phyloP scores from a whole-genome alignment of 2,113 vertebrate genomes.

The Uropsilus gracilis region DNA sequence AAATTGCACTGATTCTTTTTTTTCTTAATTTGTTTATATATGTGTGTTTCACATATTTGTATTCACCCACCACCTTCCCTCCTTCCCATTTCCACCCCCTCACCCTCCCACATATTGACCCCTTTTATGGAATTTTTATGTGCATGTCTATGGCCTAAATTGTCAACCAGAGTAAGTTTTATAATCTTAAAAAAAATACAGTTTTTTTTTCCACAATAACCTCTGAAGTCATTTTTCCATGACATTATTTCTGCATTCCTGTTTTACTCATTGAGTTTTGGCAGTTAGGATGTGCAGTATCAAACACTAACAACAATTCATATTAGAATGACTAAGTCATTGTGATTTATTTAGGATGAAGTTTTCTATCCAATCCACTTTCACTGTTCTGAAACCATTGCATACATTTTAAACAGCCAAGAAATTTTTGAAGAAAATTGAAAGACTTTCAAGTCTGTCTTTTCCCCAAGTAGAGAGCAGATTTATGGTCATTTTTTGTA shows the following conservation, averaged over 20 bases:
- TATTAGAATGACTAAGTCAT: neutral
- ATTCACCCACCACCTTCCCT: no score
- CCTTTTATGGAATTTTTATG: no score
- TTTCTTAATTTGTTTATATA: no score
- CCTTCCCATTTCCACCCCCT: no score
- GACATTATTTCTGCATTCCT: neutral
- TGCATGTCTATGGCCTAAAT: no score
- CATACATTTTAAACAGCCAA: constrained; percentile 68
- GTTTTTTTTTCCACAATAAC: neutral
- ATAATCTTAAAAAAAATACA: no score
- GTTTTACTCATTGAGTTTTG: neutral
- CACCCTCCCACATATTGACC: no score
- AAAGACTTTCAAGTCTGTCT: constrained; percentile 67
- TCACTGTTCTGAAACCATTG: neutral
- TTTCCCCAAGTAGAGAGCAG: constrained; percentile 61
- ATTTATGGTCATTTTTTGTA: constrained; percentile 70
- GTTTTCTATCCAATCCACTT: neutral
- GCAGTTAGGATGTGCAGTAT: neutral
- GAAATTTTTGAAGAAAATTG: constrained; percentile 54
- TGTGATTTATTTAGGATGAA: neutral
- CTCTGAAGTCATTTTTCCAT: neutral
- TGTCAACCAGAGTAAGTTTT: no score
- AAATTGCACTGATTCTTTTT: no score
- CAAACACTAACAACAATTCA: neutral
- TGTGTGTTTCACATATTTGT: no score